Conservation (phyloP, 2,797 vertebrate species). For the Capromys pilorides region DNA sequence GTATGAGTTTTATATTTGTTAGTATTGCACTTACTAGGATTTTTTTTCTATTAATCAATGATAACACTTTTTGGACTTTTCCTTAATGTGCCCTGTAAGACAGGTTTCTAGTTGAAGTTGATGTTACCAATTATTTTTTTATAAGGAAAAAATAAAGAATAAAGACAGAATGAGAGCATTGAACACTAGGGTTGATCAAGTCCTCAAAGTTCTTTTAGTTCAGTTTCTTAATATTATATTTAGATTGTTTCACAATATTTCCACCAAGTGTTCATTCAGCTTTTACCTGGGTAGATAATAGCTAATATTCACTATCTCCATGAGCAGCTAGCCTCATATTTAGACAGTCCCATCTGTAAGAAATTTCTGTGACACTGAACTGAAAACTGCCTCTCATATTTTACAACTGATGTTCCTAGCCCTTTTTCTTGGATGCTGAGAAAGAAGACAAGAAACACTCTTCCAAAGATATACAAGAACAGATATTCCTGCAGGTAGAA, state of each 20-base stretch:
- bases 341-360: background rate
- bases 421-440: background rate
- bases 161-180: background rate
- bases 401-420: background rate
- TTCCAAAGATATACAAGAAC: background rate
- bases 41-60: slow-evolving; percentile 21
- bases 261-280: background rate
- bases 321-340: background rate
- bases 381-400: background rate
- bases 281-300: background rate
- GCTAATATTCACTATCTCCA: background rate
- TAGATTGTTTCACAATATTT: background rate
- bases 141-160: background rate
- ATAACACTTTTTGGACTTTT: background rate
- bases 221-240: background rate
- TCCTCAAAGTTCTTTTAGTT: background rate
- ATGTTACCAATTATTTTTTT: slow-evolving; percentile 5
- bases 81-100: background rate
- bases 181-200: background rate
- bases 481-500: background rate
- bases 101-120: background rate
- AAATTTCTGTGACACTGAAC: background rate
- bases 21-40: background rate
- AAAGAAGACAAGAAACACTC: background rate
- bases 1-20: background rate